Evolutionary conservation across 2,113 vertebrate species (phyloP), one percentile per base, ranked within the genome.

Genomic region (Merops nubicus): DNA sequence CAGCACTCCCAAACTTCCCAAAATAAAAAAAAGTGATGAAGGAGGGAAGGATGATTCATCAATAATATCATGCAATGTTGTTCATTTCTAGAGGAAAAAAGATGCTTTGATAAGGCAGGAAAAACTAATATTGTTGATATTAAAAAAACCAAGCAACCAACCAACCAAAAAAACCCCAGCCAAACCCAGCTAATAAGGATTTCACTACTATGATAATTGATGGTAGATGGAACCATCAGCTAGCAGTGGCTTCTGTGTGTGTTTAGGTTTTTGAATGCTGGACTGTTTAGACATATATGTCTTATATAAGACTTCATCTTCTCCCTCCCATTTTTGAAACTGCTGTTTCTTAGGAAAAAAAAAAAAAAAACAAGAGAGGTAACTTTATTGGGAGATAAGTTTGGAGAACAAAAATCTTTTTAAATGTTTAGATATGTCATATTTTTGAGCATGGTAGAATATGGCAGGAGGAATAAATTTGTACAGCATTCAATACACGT

Each of bases 181-280:
- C n/a, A n/a, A n/a, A n/a, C n/a, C n/a, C n/a, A n/a, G n/a, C n/a
- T n/a, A n/a, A n/a, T n/a, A n/a, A n/a, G n/a, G n/a, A 38, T 95
- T 95, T 96, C 36, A 79, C 94, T 93, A 88, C 65, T 23, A 60
- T 96, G 83, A 79, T 96, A 77, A 93, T 68, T 91, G 43, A 45
- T 91, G 64, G 34, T 75, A 33, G 82, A 33, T 93, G 76, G 86
- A 88, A 68, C 91, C 53, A 69, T 89, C 4, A 50, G 82, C 85
- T 89, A 79, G 31, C 33, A 80, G 84, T 69, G 69, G 40, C 22
- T 36, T 53, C 10, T 64, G 11, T 22, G n/a, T 56, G 9, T 59
- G 11, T 59, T 62, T 19, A 7, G 11, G 23, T 29, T 48, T 63
- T 62, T 34, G 22, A 57, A 64, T 34, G 18, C 54, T 74, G n/a